These are phyloP conservation scores for Pachycephus smyrnensis DNA, from an alignment of 2,888 invertebrate genomes.

Conservation along the genomic window DNA sequence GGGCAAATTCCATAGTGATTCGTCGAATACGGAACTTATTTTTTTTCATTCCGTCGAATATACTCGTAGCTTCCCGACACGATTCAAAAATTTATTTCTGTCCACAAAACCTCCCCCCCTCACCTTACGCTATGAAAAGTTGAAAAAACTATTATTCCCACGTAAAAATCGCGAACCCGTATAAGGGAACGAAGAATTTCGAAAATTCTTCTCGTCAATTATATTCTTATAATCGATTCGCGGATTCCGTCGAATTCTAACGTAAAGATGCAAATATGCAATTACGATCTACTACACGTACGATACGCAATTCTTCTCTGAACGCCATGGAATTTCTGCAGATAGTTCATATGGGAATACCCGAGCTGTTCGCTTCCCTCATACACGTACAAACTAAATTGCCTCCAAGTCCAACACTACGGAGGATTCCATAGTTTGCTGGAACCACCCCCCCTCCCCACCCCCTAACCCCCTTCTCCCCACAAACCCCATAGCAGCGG, in stretches of 20 bases:
- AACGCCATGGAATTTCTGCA: neutral
- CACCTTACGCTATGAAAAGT: neutral
- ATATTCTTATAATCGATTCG: too few species aligned
- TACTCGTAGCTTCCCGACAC: conserved; percentile 1
- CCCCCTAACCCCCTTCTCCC: neutral
- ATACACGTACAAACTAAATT: neutral
- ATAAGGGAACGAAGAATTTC: too few species aligned
- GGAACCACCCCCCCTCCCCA: fast-evolving
- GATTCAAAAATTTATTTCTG: conserved; percentile 18
- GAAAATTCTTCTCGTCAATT: too few species aligned
- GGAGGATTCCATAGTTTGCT: too few species aligned
- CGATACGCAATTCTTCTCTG: neutral
- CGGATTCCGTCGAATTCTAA: too few species aligned
- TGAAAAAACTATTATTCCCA: neutral
- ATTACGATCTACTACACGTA: neutral
- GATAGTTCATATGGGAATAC: neutral
- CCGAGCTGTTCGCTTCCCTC: neutral
- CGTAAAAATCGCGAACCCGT: neutral
- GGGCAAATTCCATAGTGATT: conserved; percentile 34
- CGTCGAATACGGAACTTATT: neutral
- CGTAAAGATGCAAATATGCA: neutral
- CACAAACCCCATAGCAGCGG: neutral
- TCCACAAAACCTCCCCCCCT: neutral
- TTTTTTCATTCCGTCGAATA: neutral
- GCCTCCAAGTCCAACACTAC: neutral